Percentiles rank a stretch among this genome's conserved stretches.
Conservation (phyloP, 2,113 vertebrate genomes). For the Syrrhaptes paradoxus region DNA sequence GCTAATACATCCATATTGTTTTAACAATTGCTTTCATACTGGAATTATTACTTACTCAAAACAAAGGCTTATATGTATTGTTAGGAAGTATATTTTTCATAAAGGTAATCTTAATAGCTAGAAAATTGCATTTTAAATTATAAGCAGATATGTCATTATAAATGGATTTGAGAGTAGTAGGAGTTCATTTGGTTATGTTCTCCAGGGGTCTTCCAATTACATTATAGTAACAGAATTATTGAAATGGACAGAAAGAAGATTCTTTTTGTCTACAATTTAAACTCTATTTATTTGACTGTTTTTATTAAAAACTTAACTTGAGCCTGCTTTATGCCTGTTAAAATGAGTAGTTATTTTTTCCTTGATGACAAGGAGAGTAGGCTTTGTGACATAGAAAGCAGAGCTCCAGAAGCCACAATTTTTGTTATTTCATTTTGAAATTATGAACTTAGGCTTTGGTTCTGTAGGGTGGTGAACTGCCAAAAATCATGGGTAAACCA, state of each 20-base stretch:
- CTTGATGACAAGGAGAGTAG: neutral
- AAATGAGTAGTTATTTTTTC: neutral
- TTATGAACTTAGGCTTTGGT: neutral
- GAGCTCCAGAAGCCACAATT: neutral
- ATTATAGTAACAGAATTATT: neutral
- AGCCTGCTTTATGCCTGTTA: neutral
- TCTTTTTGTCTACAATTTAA: neutral
- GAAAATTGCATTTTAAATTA: conserved; percentile 42
- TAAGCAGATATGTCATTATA: neutral
- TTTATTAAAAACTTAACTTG: neutral
- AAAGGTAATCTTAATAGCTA: neutral
- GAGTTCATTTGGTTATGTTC: neutral
- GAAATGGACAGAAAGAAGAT: neutral
- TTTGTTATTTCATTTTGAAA: neutral
- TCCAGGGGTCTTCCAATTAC: neutral
- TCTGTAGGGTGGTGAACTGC: neutral
- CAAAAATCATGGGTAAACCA: neutral
- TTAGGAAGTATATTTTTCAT: neutral
- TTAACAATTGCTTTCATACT: neutral
- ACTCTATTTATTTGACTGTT: neutral
- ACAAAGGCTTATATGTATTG: neutral
- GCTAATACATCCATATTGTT: neutral
- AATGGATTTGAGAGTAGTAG: neutral
- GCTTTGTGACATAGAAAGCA: neutral
- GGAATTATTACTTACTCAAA: neutral